A percentile compares a stretch with the other conserved stretches of the same genome.
phyloP scores from a whole-genome alignment of 35 echinoderm and acorn worm genomes.

The Lytechinus variegatus region DNA sequence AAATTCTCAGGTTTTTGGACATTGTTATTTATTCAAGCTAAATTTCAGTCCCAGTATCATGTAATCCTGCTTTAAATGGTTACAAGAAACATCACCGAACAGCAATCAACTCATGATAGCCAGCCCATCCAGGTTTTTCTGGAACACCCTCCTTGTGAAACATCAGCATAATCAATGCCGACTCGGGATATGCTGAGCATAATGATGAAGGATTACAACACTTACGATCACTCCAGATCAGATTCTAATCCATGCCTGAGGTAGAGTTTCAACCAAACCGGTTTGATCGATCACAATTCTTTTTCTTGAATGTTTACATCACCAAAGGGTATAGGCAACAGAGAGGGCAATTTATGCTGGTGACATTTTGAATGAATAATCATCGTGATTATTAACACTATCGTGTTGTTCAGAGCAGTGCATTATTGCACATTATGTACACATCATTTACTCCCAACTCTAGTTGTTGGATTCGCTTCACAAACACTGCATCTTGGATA shows the following conservation, averaged over 20 bases:
- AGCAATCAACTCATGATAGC: too few species aligned
- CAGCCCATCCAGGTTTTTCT: too few species aligned
- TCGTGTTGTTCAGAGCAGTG: background rate
- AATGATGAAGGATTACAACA: background rate
- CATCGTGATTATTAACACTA: background rate
- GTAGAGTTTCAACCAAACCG: background rate
- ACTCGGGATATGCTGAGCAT: background rate
- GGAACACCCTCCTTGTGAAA: background rate
- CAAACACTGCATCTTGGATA: background rate
- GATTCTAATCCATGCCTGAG: background rate
- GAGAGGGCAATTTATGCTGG: background rate
- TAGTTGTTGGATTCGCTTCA: background rate
- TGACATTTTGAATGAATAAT: background rate
- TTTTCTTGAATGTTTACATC: background rate
- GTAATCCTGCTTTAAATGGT: too few species aligned
- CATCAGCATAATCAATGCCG: conserved; percentile 1
- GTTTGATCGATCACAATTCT: background rate
- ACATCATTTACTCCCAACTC: background rate
- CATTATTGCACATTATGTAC: conserved; percentile 12
- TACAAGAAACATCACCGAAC: too few species aligned
- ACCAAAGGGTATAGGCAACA: background rate
- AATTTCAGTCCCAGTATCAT: background rate
- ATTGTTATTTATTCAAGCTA: background rate
- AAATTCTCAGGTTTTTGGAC: background rate
- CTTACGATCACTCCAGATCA: background rate